phyloP scores from a whole-genome alignment of 2,113 vertebrate species.

The Aegithalos caudatus region DNA sequence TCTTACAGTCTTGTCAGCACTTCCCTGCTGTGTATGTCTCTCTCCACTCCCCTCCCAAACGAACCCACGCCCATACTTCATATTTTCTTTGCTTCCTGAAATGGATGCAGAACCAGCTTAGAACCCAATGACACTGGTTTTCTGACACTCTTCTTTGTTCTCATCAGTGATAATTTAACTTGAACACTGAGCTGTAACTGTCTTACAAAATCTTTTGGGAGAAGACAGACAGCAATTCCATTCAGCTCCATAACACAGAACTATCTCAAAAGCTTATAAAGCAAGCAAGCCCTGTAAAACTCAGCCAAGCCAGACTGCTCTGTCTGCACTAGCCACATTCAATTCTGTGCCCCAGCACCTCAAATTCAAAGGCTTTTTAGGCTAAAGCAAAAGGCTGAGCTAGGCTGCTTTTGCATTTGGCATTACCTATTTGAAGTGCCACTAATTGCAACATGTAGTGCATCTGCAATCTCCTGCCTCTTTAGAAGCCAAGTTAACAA shows the following conservation, averaged over 20 bases:
- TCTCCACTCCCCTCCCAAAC: background rate
- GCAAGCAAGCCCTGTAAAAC: background rate
- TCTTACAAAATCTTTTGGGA: background rate
- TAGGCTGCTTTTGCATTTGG: background rate
- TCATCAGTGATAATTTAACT: background rate
- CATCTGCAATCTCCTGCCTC: background rate
- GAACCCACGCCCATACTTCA: background rate
- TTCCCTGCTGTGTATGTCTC: fast-evolving
- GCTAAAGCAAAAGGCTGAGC: background rate
- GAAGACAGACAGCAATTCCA: background rate
- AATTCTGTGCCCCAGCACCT: background rate
- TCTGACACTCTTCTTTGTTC: background rate
- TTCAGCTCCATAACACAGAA: background rate
- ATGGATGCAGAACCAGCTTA: background rate
- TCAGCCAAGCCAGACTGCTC: background rate
- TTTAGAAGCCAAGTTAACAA: background rate
- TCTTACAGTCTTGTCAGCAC: background rate
- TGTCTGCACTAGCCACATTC: background rate
- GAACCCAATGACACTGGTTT: background rate
- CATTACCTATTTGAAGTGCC: background rate
- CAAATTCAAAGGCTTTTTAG: background rate
- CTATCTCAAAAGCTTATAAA: background rate
- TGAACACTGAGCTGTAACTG: background rate
- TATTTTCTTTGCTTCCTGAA: background rate
- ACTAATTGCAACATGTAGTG: background rate